Conservation (phyloP, 1,140 invertebrate genomes). For the Zelostemma sp. region DNA sequence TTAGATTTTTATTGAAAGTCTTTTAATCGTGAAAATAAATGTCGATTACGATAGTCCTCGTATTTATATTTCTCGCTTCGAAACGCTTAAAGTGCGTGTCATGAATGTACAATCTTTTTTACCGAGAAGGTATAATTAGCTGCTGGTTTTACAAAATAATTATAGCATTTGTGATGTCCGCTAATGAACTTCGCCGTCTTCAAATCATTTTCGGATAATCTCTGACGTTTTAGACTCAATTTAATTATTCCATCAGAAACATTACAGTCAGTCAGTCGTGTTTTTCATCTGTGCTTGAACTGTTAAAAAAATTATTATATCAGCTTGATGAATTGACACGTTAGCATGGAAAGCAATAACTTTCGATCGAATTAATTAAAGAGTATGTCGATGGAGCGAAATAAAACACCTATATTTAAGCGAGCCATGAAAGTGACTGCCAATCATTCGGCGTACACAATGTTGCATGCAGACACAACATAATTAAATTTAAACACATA, state of each 20-base stretch:
- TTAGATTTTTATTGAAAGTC: background rate
- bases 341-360: constrained; percentile 37
- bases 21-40: too few species aligned
- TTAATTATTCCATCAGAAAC: constrained; percentile 24
- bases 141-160: constrained; percentile 32
- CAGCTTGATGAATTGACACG: constrained; percentile 47
- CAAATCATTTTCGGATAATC: constrained; percentile 9
- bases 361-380: constrained; percentile 48
- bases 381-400: constrained; percentile 26
- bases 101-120: too few species aligned
- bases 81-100: too few species aligned
- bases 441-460: constrained; percentile 41
- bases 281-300: too few species aligned
- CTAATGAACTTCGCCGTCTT: constrained; percentile 1
- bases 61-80: too few species aligned
- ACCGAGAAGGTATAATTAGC: constrained; percentile 13
- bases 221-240: background rate
- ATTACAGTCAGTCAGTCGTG: constrained; percentile 1
- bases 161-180: background rate
- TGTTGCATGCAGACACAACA: constrained; percentile 42
- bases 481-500: constrained; percentile 48
- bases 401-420: constrained; percentile 44
- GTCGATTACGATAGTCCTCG: too few species aligned
- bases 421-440: constrained; percentile 45
- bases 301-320: too few species aligned